These are phyloP conservation scores for Catocala sponsa DNA, from an alignment of 2,888 invertebrate genomes.

Conservation along the genomic window DNA sequence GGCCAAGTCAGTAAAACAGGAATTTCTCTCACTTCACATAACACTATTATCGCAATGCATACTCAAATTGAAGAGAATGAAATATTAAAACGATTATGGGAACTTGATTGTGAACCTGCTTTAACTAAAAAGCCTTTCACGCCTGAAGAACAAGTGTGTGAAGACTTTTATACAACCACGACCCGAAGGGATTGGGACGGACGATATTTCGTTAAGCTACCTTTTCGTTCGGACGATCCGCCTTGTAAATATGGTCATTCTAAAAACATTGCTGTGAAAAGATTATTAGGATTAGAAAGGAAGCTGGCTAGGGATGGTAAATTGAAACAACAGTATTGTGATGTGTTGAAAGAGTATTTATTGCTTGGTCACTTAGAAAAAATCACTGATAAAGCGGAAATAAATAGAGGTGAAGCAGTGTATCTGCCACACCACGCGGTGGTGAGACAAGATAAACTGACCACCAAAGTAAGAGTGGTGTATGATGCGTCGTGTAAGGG, in stretches of 20 bases:
- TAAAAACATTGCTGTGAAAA: too few species aligned
- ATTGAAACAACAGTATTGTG: too few species aligned
- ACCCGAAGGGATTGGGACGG: constrained; percentile 4
- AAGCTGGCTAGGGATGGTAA: too few species aligned
- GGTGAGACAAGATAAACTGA: not conserved
- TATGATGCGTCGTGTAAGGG: not conserved
- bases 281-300: too few species aligned
- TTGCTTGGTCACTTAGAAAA: constrained; percentile 7
- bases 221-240: constrained; percentile 6
- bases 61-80: constrained; percentile 9
- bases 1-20: not conserved
- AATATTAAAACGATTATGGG: constrained; percentile 16
- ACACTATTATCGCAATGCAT: constrained; percentile 10
- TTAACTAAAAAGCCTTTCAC: not conserved
- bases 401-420: not conserved
- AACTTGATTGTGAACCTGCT: constrained; percentile 8
- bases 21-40: not conserved
- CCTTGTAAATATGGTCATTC: not conserved
- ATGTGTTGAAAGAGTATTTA: too few species aligned
- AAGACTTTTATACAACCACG: constrained; percentile 8
- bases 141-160: constrained; percentile 14
- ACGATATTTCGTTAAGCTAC: constrained; percentile 6
- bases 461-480: not conserved
- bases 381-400: not conserved
- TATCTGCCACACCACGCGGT: not conserved